Conservation (phyloP, 92 coral and sea anemone genomes). For the Siderastrea siderea region DNA sequence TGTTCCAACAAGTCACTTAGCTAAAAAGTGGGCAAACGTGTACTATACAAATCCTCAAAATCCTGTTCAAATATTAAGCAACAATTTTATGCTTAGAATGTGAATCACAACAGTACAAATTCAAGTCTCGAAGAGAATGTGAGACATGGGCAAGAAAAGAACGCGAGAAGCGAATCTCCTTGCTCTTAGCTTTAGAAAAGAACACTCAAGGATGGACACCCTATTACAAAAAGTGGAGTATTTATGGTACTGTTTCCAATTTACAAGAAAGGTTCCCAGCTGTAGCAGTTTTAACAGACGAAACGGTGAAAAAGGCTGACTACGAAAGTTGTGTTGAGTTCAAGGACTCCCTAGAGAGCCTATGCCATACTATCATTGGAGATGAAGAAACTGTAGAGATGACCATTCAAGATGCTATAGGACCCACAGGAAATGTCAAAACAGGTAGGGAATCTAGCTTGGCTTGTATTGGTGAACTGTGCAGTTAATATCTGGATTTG, state of each 20-base stretch:
- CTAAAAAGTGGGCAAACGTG: slow-evolving; percentile 19
- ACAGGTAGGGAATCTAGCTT: slow-evolving; percentile 27
- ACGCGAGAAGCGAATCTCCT: slow-evolving; percentile 21
- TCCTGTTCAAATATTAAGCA: slow-evolving; percentile 21
- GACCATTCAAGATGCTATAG: slow-evolving; percentile 29
- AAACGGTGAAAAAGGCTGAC: slow-evolving; percentile 28
- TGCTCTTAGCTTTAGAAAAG: slow-evolving; percentile 43
- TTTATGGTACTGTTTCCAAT: slow-evolving; percentile 21
- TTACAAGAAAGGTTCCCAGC: slow-evolving; percentile 24
- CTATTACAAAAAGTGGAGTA: slow-evolving; percentile 47
- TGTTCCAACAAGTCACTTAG: slow-evolving; percentile 12
- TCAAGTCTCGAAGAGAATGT: slow-evolving; percentile 21
- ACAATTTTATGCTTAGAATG: slow-evolving; percentile 10
- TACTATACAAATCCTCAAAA: slow-evolving; percentile 33
- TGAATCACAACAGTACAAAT: slow-evolving; percentile 19
- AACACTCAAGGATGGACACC: slow-evolving; percentile 37
- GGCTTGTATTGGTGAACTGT: slow-evolving; percentile 16
- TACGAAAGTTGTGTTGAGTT: slow-evolving; percentile 31
- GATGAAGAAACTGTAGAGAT: slow-evolving; percentile 30
- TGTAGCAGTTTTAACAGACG: slow-evolving; percentile 30
- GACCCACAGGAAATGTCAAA: slow-evolving; percentile 40
- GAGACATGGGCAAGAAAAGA: slow-evolving; percentile 47
- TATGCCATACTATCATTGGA: slow-evolving; percentile 7
- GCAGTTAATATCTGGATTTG: slow-evolving; percentile 21
- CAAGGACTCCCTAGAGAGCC: slow-evolving; percentile 44